Percentiles rank a stretch among this genome's conserved stretches.
These are phyloP conservation scores for Panulirus ornatus DNA, from an alignment of 1,140 invertebrate genomes.

Conservation along the genomic window DNA sequence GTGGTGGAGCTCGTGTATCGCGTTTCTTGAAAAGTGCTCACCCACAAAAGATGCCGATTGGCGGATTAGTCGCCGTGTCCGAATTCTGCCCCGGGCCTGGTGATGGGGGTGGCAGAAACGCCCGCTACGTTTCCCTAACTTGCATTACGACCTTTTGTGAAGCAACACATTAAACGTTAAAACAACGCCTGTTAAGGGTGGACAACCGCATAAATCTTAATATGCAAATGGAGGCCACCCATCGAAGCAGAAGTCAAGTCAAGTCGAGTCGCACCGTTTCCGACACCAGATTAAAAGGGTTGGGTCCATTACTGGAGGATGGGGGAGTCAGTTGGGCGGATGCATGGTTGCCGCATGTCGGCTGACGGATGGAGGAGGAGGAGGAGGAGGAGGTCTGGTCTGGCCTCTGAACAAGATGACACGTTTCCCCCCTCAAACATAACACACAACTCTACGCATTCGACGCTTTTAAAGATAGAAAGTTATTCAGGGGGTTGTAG, in stretches of 20 bases:
- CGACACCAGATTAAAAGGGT: conserved; percentile 70
- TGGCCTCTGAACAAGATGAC: not conserved
- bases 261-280: conserved; percentile 52
- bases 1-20: conserved; percentile 52
- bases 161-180: too few relatives aligned
- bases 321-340: conserved; percentile 66
- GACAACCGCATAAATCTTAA: too few relatives aligned
- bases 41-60: conserved; percentile 72
- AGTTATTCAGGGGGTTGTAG: not conserved
- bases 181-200: too few relatives aligned
- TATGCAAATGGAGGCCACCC: not conserved
- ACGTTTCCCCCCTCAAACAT: not conserved
- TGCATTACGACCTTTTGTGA: too few relatives aligned
- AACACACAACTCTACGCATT: not conserved
- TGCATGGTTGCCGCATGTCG: conserved; percentile 57
- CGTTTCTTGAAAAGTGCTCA: conserved; percentile 70
- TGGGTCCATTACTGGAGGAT: conserved; percentile 62
- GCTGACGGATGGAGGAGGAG: conserved; percentile 1
- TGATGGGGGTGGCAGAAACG: not conserved
- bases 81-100: not conserved
- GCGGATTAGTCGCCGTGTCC: conserved; percentile 61
- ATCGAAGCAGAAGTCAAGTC: conserved; percentile 5
- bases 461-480: not conserved
- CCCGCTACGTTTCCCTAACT: too few relatives aligned
- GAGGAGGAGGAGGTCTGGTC: not conserved